Evolutionary conservation across 2,797 vertebrate genomes (phyloP).

Genomic region (Pelobates cultripes): DNA sequence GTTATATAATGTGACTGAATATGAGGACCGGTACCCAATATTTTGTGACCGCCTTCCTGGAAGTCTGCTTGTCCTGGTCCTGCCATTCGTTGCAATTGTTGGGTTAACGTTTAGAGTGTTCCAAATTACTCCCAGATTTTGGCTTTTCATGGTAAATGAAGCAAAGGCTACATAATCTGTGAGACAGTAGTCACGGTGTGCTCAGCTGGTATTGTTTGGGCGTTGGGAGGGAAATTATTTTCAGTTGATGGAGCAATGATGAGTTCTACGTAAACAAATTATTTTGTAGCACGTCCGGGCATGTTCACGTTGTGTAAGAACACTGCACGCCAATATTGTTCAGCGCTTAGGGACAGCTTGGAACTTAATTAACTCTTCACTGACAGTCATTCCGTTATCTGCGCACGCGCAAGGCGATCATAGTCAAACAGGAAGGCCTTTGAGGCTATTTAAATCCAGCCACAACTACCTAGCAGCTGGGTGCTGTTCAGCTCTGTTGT

Average conservation of each 20-base stretch:
- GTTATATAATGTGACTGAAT: too few species aligned
- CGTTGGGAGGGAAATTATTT: constrained; percentile 2
- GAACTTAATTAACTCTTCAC: too few species aligned
- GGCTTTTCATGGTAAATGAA: constrained; percentile 27
- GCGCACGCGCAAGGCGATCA: too few species aligned
- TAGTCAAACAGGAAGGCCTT: too few species aligned
- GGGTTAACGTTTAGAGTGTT: neutral
- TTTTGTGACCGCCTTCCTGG: too few species aligned
- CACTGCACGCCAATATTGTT: neutral
- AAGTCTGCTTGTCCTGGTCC: too few species aligned
- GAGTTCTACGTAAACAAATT: constrained; percentile 31
- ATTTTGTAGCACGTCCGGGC: constrained; percentile 1
- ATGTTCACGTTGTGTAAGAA: constrained; percentile 3
- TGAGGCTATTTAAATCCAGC: too few species aligned
- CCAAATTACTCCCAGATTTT: constrained; percentile 1
- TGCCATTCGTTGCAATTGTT: too few species aligned
- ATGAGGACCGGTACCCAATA: too few species aligned
- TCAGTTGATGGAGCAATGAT: constrained; percentile 13
- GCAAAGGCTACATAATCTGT: neutral
- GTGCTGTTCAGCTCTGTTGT: too few species aligned
- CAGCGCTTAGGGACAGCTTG: neutral
- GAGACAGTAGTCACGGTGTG: neutral
- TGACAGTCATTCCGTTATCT: too few species aligned
- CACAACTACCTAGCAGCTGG: too few species aligned
- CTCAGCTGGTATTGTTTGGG: constrained; percentile 8